These are phyloP conservation scores for Paracentrotus lividus DNA, from an alignment of 53 echinoderm and acorn worm genomes.

Conservation along the genomic window DNA sequence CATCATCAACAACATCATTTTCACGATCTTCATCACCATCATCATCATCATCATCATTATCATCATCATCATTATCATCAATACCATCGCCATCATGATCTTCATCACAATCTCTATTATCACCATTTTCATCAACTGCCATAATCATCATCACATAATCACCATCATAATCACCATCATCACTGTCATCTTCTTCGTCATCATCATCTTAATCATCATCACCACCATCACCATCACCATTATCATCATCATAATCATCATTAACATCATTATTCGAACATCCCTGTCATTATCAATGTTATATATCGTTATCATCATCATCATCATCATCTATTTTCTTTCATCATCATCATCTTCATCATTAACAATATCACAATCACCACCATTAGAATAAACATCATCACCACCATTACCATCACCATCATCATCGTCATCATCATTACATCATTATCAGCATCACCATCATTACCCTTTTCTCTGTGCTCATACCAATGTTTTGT, in stretches of 20 bases:
- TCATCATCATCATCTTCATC: not conserved
- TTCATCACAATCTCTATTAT: not conserved
- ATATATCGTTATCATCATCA: not conserved
- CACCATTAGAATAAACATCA: not conserved
- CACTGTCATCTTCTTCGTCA: not conserved
- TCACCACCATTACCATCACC: constrained; percentile 22
- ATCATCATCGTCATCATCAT: not conserved
- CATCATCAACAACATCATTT: constrained; percentile 28
- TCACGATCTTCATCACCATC: constrained; percentile 34
- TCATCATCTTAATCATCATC: not conserved
- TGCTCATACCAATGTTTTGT: not conserved
- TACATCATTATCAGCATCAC: constrained; percentile 4
- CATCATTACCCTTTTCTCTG: not conserved
- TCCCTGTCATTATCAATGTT: not conserved
- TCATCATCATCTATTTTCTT: not conserved
- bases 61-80: constrained; percentile 24
- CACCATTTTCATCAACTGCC: not conserved
- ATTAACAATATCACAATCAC: not conserved
- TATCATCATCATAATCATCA: not conserved
- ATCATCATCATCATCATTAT: constrained; percentile 47
- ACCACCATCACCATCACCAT: not conserved
- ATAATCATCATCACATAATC: not conserved
- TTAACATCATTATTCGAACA: not conserved
- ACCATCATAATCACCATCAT: not conserved
- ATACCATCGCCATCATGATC: not conserved